Base-by-base conservation (phyloP, 2,113 vertebrate genomes). In the Castor canadensis region DNA sequence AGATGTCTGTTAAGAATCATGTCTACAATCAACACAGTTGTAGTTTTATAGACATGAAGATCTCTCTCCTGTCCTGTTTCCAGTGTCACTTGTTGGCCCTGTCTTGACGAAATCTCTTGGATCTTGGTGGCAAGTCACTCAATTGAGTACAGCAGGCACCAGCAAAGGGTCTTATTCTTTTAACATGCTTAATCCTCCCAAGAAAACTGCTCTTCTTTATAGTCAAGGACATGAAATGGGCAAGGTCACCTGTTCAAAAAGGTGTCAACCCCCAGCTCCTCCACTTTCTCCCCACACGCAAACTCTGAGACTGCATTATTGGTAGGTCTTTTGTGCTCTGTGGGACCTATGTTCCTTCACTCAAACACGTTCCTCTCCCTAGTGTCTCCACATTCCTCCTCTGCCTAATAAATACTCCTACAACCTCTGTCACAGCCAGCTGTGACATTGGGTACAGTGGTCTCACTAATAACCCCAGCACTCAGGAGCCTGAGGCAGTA, bases 11-110 rank as follows among this genome's bases (percentile, higher is more conserved):
- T 71, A 45, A 6, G 60, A 60, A 49, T 1, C 3, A 2, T 9
- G 49, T 15, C 38, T 32, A 0, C 13, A 16, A 56, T 35, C 49
- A 32, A 47, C 28, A n/a, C 13, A 58, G 20, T 38, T 6, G 11
- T 22, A 22, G 38, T 54, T 6, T 45, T 13, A 17, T 17, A 6
- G 1, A 24, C 1, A 20, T 1, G 22, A 86, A 54, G n/a, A 22
- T 5, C 43, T 19, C n/a, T n/a, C 52, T 60, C n/a, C 58, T 28
- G 1, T 26, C 35, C 1, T 4, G 22, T 24, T 3, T 35, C 47
- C 15, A 43, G 15, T 24, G 28, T 40, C 20, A 1, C 15, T 40
- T 9, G 0, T 0, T 0, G 20, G 35, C 4, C 1, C 26, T 5
- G 0, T 67, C 32, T 47, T 10, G 19, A 52, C 7, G 30, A 85